Conservation (phyloP, 2,113 vertebrate genomes). For the Brachypodius melanocephalos region DNA sequence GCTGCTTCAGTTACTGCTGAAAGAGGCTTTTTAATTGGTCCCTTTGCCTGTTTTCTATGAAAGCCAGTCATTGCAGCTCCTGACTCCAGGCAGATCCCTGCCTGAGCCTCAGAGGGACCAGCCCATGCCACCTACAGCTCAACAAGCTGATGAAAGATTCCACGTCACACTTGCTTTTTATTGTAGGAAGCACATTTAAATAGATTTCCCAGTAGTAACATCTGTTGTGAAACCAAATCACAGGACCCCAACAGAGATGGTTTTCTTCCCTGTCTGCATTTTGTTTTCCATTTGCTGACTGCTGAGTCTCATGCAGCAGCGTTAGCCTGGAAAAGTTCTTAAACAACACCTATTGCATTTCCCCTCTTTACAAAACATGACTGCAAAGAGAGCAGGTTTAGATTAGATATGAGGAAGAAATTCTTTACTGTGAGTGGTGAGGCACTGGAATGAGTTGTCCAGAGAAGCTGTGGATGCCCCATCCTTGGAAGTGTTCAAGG, state of each 20-base stretch:
- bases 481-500: not conserved
- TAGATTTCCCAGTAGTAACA: not conserved
- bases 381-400: not conserved
- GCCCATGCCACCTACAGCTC: not conserved
- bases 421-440: not conserved
- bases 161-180: not conserved
- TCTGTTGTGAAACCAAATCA: not conserved
- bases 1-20: not conserved
- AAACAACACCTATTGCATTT: not conserved
- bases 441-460: not conserved
- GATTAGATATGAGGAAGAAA: not conserved
- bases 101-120: not conserved
- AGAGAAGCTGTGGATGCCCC: not conserved
- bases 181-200: not conserved
- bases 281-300: not conserved
- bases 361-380: not conserved
- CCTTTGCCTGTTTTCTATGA: not conserved
- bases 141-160: not conserved
- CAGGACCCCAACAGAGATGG: not conserved
- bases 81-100: not conserved
- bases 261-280: not conserved
- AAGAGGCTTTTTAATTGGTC: not conserved
- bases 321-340: not conserved
- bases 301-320: not conserved
- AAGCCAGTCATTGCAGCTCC: not conserved